Base-by-base conservation (phyloP, 2,797 vertebrate genomes). In the Moxostoma hubbsi region DNA sequence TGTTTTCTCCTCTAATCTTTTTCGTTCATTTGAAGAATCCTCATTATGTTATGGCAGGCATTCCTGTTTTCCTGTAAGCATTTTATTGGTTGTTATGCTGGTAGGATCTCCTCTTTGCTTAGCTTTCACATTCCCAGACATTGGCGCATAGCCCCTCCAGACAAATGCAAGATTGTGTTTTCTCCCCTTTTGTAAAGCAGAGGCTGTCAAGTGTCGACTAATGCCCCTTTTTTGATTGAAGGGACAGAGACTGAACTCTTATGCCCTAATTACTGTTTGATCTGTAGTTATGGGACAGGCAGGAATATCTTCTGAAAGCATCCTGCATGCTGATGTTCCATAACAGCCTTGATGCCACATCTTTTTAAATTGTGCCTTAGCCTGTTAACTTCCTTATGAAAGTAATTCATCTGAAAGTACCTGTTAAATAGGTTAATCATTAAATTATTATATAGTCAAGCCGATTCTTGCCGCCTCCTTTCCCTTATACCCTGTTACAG, bases 61-160 rank as follows among this genome's bases (percentile, higher is more conserved):
- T 72, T 50, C 45, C 7, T 63, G 77, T 55, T 36, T 93, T 92
- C 87, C 90, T 88, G 82, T 89, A 89, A 90, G 82, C 69, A 84
- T 89, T 83, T 85, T 79, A 61, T 69, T 85, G 85, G 62, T 69
- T 85, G 85, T 51, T 86, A 62, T 85, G 87, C 88, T 92, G 90
- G 91, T 93, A 91, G 80, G 66, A 45, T 16, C 81, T 83, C 57
- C 73, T 50, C 83, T 87, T 53, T 47, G 53, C 86, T 73, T 73
- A 58, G 53, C 75, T 18, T n/a, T 73, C 84, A 87, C 92, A 94
- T 95, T 94, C 93, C 91, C 89, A 93, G 92, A 93, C 90, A 0
- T 78, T 88, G 85, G 94, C 89, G 94, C 93, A 94, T 89, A 88
- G 85, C 2, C 71, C 59, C 54, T 68, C 63, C 75, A 84, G 82